These are phyloP conservation scores for Leuctra nigra DNA, from an alignment of 2,888 invertebrate species.

Conservation along the genomic window DNA sequence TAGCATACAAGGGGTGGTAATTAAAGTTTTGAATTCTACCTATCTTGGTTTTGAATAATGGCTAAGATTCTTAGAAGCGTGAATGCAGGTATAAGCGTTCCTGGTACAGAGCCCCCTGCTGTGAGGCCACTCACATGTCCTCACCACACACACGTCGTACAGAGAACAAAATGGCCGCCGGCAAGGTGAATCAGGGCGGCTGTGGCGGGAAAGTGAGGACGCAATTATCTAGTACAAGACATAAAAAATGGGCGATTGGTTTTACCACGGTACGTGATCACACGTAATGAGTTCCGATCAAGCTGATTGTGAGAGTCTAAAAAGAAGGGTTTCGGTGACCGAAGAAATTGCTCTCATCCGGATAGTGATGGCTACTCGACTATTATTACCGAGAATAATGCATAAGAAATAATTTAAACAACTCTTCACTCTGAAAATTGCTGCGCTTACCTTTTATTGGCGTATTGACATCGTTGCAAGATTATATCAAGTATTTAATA, in stretches of 20 bases:
- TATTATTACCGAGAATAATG: neutral
- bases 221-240: slow-evolving; percentile 3
- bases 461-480: too few relatives aligned
- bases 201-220: slow-evolving; percentile 2
- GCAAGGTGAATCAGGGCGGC: slow-evolving; percentile 7
- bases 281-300: slow-evolving; percentile 5
- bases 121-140: too few relatives aligned
- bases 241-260: slow-evolving; percentile 1
- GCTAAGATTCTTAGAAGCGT: too few relatives aligned
- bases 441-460: too few relatives aligned
- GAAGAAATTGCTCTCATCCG: slow-evolving; percentile 10
- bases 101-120: too few relatives aligned
- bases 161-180: neutral
- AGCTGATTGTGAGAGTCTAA: neutral
- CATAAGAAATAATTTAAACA: neutral
- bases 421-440: too few relatives aligned
- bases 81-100: too few relatives aligned
- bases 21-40: too few relatives aligned
- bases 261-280: slow-evolving; percentile 9
- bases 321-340: neutral
- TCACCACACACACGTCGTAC: too few relatives aligned
- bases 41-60: too few relatives aligned
- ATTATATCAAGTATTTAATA: too few relatives aligned
- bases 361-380: neutral
- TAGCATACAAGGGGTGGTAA: too few relatives aligned